Percentiles rank a stretch among this genome's conserved stretches.
Conservation (phyloP, 1,140 invertebrate genomes). For the Lanistes nyassanus region DNA sequence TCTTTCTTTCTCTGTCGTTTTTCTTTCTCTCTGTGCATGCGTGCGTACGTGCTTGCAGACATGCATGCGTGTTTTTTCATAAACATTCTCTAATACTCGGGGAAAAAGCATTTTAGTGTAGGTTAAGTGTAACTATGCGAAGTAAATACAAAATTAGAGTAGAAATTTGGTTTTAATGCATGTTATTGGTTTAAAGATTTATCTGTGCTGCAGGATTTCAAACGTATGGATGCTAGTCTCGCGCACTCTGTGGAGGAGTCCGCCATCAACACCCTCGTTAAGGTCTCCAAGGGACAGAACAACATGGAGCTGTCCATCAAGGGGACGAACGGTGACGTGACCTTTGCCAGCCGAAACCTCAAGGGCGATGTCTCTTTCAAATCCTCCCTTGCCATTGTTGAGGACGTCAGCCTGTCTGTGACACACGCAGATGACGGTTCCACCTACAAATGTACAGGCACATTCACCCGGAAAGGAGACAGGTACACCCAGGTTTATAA, state of each 20-base stretch:
- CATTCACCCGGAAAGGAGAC: conserved; percentile 28
- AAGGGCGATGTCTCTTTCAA: background rate
- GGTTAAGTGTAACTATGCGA: too few species aligned
- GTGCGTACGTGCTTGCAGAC: too few species aligned
- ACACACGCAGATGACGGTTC: conserved; percentile 8
- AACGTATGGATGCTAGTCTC: conserved; percentile 9
- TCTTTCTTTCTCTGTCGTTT: too few species aligned
- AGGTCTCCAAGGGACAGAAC: conserved; percentile 11
- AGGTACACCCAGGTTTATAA: conserved; percentile 4
- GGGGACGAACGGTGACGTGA: background rate
- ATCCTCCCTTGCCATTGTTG: background rate
- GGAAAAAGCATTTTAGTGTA: too few species aligned
- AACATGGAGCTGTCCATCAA: background rate
- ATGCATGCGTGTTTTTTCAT: too few species aligned
- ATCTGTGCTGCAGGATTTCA: too few species aligned
- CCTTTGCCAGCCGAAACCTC: background rate
- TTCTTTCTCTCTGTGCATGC: too few species aligned
- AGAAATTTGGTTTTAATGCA: too few species aligned
- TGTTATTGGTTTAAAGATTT: too few species aligned
- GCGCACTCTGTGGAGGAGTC: background rate
- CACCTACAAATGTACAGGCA: background rate
- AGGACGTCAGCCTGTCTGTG: background rate
- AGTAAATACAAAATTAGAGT: too few species aligned
- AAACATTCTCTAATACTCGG: too few species aligned
- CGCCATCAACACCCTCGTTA: background rate